Percentiles rank a stretch among this genome's conserved stretches.
phyloP scores from a whole-genome alignment of 2,113 vertebrate genomes.

The Neopipo cinnamomea region DNA sequence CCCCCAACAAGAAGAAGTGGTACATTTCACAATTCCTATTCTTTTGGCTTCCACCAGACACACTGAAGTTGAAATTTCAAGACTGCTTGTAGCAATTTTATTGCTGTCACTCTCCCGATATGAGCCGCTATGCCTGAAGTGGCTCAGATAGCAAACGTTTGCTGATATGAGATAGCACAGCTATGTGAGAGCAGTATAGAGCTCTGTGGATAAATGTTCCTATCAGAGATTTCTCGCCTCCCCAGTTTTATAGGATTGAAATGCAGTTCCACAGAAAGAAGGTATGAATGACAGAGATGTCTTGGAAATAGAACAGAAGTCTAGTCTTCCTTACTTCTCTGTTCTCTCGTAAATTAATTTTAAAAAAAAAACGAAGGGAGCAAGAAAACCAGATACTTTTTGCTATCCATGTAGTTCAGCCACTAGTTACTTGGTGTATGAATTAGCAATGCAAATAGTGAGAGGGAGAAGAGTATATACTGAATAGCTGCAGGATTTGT shows the following conservation, averaged over 20 bases:
- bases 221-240: rapidly evolving
- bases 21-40: background rate
- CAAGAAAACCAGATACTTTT: background rate
- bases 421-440: background rate
- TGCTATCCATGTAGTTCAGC: background rate
- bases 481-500: background rate
- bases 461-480: background rate
- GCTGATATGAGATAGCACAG: background rate
- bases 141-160: background rate
- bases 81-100: background rate
- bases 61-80: background rate
- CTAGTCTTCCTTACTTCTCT: background rate
- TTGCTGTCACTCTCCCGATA: background rate
- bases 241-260: background rate
- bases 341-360: background rate
- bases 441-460: background rate
- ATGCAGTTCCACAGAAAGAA: background rate
- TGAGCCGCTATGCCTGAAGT: background rate
- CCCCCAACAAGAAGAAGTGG: background rate
- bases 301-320: background rate
- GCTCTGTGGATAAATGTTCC: background rate
- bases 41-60: background rate
- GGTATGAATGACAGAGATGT: background rate
- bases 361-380: background rate
- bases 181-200: background rate